Conservation (phyloP, 2,888 invertebrate species). For the Meta bourneti region DNA sequence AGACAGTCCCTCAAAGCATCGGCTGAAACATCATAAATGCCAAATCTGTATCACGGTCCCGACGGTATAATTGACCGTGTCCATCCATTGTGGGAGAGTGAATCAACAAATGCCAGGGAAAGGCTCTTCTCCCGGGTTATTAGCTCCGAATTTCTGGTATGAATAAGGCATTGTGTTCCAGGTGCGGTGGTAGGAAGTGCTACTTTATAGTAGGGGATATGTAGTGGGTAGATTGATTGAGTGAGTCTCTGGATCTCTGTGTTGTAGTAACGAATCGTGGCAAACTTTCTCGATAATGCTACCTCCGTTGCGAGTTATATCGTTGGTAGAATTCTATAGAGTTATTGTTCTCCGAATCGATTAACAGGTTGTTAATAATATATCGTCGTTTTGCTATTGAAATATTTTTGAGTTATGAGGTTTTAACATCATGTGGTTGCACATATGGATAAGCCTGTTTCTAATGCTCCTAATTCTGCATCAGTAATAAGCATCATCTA, state of each 20-base stretch:
- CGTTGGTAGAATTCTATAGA: no score
- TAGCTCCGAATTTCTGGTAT: constrained; percentile 28
- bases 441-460: no score
- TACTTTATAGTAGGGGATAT: constrained; percentile 8
- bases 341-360: no score
- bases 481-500: no score
- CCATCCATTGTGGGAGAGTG: not conserved
- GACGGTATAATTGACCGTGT: constrained; percentile 34
- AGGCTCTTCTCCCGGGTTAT: constrained; percentile 5
- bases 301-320: no score
- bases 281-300: no score
- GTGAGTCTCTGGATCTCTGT: not conserved
- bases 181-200: not conserved
- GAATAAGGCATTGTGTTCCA: constrained; percentile 28
- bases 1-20: not conserved
- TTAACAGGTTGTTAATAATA: no score
- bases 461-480: no score
- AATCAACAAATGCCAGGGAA: constrained; percentile 13
- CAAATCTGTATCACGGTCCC: constrained; percentile 26
- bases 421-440: no score
- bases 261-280: no score
- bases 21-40: constrained; percentile 44
- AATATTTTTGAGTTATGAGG: no score
- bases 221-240: not conserved
- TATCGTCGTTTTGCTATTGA: no score